Base-by-base conservation (phyloP, 2,113 vertebrate genomes). In the Merops nubicus region DNA sequence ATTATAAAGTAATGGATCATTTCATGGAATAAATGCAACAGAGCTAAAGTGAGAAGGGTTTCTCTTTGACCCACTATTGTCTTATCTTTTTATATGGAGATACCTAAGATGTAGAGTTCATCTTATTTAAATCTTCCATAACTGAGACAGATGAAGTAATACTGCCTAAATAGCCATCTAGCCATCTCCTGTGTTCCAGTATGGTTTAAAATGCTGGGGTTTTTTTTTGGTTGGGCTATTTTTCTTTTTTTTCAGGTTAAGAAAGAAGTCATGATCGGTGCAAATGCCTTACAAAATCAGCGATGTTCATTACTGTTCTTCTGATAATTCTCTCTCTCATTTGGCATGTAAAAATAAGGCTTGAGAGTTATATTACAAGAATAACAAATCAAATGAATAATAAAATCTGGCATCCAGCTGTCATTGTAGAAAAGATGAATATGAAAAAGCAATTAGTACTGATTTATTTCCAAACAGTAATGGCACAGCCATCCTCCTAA, bases 181-280 rank as follows among this genome's bases (percentile, higher is more conserved):
- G 6, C 15, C 16, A 25, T 31, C 38, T 72, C 16, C 19, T 60
- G 1, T 31, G 3, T 59, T 79, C 28, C 16, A 75, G 11, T 16
- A n/a, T 18, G 3, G 1, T 63, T 81, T 70, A 62, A 76, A 83
- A 40, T 77, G 26, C 3, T 73, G 8, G 6, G 23, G 15, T 1
- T 0, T 2, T n/a, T 17, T 20, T 21, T 45, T 70, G 67, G 42
- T 43, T 43, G 11, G 1, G 0, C n/a, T n/a, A n/a, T 2, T 34
- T 16, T 20, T 21, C 40, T 70, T 73, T 69, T 64, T 45, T 33
- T 31, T 2, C 12, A 45, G 21, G 1, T 43, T 80, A 59, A 89
- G 38, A 67, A 92, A 74, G 8, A 10, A 88, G 31, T 11, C 86
- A 22, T 40, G 17, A 38, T 29, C 9, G 43, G 23, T 42, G 1